Evolutionary conservation across 1,140 invertebrate species (phyloP).

Genomic region (Bombus superbus): DNA sequence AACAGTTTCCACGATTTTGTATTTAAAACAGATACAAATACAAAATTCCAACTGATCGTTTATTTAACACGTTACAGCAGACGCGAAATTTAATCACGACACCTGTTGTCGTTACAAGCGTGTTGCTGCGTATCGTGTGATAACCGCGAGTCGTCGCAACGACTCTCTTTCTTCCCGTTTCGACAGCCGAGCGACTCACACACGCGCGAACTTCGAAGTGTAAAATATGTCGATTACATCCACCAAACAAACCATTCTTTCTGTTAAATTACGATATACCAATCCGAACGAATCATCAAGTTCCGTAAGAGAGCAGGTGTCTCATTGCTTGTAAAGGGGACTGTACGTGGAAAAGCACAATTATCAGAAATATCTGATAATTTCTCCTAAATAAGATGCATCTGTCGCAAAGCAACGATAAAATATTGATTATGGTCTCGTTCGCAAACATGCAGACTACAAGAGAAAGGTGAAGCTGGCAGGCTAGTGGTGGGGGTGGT

Average conservation of each 20-base stretch:
- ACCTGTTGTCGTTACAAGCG: too few species aligned
- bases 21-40: too few species aligned
- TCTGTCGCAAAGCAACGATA: conserved; percentile 66
- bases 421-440: conserved; percentile 83
- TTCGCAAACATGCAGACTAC: conserved; percentile 77
- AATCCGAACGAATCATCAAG: not conserved
- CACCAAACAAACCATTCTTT: too few species aligned
- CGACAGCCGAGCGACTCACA: too few species aligned
- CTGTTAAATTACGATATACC: too few species aligned
- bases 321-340: rapidly evolving
- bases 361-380: not conserved
- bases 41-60: not conserved
- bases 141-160: too few species aligned
- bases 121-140: too few species aligned
- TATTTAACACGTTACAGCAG: not conserved
- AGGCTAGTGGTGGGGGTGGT: conserved; percentile 12
- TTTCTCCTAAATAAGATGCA: not conserved
- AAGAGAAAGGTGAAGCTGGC: conserved; percentile 51
- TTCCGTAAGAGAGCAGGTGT: not conserved
- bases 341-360: not conserved
- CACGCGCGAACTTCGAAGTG: too few species aligned
- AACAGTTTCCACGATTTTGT: not conserved
- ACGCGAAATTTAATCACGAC: too few species aligned
- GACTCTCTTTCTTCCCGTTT: too few species aligned
- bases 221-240: too few species aligned